These are phyloP conservation scores for Micronycteris hirsuta DNA, from an alignment of 2,113 vertebrate genomes.

Conservation along the genomic window DNA sequence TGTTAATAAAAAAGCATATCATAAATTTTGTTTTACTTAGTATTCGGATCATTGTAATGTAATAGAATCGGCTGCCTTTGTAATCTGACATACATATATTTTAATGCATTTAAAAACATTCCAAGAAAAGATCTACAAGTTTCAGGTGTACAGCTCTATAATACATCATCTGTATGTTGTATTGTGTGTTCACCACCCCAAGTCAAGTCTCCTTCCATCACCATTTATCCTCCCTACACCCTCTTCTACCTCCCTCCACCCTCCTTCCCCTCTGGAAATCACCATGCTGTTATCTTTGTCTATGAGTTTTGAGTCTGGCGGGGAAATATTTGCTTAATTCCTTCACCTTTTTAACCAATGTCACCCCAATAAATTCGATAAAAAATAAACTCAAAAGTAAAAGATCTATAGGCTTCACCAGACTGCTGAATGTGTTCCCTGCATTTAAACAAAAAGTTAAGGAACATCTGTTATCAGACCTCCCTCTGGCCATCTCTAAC, in stretches of 20 bases:
- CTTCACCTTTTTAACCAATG: background rate
- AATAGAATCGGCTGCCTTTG: background rate
- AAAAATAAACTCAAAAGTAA: background rate
- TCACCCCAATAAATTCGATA: background rate
- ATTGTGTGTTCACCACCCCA: background rate
- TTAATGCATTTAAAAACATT: conserved; percentile 22
- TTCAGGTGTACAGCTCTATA: background rate
- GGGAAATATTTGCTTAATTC: background rate
- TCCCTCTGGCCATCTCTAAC: background rate
- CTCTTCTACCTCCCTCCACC: background rate
- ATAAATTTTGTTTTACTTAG: background rate
- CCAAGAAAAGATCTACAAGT: background rate
- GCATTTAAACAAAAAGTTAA: background rate
- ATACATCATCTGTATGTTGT: background rate
- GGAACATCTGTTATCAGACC: background rate
- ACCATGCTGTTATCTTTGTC: background rate
- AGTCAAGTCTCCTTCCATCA: background rate
- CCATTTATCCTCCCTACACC: too few species aligned
- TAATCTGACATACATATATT: background rate
- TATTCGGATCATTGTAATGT: background rate
- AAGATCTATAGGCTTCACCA: background rate
- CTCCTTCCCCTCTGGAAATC: background rate
- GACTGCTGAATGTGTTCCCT: background rate
- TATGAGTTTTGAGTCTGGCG: background rate
- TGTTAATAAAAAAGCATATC: background rate